Base-by-base conservation (phyloP, 53 echinoderm and acorn worm genomes). In the Temnopleurus reevesii region DNA sequence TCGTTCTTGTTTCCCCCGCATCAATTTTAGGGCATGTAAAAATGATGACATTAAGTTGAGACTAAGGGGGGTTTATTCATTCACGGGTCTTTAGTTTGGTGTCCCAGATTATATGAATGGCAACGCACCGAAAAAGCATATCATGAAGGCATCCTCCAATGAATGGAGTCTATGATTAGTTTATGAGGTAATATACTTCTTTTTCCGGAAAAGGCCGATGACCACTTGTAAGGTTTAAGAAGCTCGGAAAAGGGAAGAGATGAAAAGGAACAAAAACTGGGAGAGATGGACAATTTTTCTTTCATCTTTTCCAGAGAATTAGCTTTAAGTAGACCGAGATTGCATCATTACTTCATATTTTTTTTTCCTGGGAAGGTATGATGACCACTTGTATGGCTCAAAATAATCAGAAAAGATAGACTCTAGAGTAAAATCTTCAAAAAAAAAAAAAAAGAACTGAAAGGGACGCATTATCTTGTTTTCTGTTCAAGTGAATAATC, bases 21-120 rank as follows among this genome's bases (percentile, higher is more conserved):
- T 79, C 79, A 79, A 49, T 46, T 49, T 49, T 35, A 47, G 15
- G 49, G 79, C 79, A 79, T 79, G 79, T 79, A 79, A 79, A 46
- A 46, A 71, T 71, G 71, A 71, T 36, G 71, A 71, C 71, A 71
- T 71, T 71, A 71, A 71, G 36, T 38, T 71, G 8, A 19, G 71
- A 71, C 41, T 41, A 41, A 71, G 63, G 63, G 34, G 41, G 5
- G n/a, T 71, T 71, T 71, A 71, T 71, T 71, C 71, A 71, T 71
- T 71, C 71, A 71, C 23, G 71, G n/a, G 3, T 21, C 21, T 34
- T 36, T n/a, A 71, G 71, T 71, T n/a, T 41, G 71, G 71, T 71
- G 71, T 71, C 71, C 71, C 23, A 71, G 71, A 71, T 71, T 71
- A 71, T 41, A 23, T 71, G 71, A 71, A 71, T 71, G 71, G 21